Percentiles rank a stretch among this genome's conserved stretches.
These are phyloP conservation scores for Aporophyla nigra DNA, from an alignment of 2,888 invertebrate genomes.

Conservation along the genomic window DNA sequence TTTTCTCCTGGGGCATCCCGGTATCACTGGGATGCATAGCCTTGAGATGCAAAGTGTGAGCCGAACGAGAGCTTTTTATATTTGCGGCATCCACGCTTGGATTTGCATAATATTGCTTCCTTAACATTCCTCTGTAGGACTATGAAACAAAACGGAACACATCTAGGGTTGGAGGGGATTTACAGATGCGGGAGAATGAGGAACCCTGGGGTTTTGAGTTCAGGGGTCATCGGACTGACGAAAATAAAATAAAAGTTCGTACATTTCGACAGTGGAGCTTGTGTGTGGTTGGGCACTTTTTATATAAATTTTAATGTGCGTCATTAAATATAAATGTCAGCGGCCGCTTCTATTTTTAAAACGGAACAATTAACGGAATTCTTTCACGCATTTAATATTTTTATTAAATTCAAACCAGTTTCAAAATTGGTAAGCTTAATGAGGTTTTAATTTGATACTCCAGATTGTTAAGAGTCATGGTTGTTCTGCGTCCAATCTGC, in stretches of 20 bases:
- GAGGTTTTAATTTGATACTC: conserved; percentile 57
- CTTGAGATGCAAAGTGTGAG: conserved; percentile 90
- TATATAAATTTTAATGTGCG: conserved; percentile 35
- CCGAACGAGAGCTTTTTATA: conserved; percentile 88
- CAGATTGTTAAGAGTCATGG: conserved; percentile 60
- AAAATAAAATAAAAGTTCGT: conserved; percentile 54
- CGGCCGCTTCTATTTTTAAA: conserved; percentile 30
- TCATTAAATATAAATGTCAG: conserved; percentile 52
- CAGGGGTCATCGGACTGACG: conserved; percentile 51
- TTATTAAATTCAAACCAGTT: conserved; percentile 1
- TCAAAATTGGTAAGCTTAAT: conserved; percentile 29
- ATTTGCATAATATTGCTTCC: conserved; percentile 91
- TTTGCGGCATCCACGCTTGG: conserved; percentile 87
- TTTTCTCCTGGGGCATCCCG: conserved; percentile 87
- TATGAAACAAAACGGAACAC: conserved; percentile 81
- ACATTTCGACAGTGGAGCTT: conserved; percentile 40
- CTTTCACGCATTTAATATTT: conserved; percentile 27
- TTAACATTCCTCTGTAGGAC: conserved; percentile 86
- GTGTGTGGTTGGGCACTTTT: conserved; percentile 37
- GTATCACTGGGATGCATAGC: conserved; percentile 89
- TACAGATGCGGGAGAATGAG: conserved; percentile 58
- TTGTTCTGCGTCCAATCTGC: conserved; percentile 79
- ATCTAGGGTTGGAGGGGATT: conserved; percentile 68
- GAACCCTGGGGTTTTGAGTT: conserved; percentile 42
- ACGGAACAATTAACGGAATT: conserved; percentile 29